A percentile compares a stretch with the other conserved stretches of the same genome.
Conservation (phyloP, 2,113 vertebrate genomes). For the Cettia cetti region DNA sequence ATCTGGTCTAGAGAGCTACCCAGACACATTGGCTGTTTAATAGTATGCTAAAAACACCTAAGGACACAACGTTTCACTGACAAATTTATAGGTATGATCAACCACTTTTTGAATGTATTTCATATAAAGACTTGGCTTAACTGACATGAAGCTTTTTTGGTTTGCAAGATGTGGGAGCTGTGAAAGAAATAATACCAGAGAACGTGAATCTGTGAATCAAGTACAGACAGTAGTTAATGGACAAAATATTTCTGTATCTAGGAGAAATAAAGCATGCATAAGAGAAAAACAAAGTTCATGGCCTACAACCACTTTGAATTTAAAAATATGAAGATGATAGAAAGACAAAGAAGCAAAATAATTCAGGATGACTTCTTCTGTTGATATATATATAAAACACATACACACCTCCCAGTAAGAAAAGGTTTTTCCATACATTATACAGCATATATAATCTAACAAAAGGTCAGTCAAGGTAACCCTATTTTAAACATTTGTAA, state of each 20-base stretch:
- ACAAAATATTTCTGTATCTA: neutral
- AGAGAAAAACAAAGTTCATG: neutral
- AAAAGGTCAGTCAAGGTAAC: neutral
- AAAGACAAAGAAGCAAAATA: neutral
- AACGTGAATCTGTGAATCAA: neutral
- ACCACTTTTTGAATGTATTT: neutral
- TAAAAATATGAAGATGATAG: neutral
- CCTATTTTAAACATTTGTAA: neutral
- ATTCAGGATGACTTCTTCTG: neutral
- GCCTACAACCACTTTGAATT: neutral
- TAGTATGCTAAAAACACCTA: neutral
- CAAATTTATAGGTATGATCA: neutral
- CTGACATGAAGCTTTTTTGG: neutral
- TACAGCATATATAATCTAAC: neutral
- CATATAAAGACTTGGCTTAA: neutral
- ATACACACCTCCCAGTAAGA: neutral
- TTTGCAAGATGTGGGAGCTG: neutral
- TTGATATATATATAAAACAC: neutral
- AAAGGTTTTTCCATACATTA: neutral
- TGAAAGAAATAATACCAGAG: neutral
- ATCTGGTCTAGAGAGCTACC: neutral
- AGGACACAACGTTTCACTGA: neutral
- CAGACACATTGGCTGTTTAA: neutral
- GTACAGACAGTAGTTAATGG: neutral
- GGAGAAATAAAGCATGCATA: neutral